A percentile compares a stretch with the other conserved stretches of the same genome.
Conservation (phyloP, 2,797 vertebrate genomes). For the Spatula clypeata region DNA sequence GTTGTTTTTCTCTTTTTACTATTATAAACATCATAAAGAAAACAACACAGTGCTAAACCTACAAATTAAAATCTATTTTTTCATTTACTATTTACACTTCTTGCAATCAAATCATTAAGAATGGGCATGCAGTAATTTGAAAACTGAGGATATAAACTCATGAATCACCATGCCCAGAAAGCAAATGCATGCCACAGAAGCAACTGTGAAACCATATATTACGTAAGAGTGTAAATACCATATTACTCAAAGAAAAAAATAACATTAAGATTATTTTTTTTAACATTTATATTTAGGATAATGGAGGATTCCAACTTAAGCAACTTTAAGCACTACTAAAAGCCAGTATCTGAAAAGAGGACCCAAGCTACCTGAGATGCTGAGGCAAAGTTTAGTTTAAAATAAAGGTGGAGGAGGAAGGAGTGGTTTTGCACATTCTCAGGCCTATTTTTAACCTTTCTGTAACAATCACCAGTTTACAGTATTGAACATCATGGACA, state of each 20-base stretch:
- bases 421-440: not conserved
- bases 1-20: not conserved
- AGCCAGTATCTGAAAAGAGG: not conserved
- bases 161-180: not conserved
- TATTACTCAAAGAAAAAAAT: not conserved
- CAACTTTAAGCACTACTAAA: not conserved
- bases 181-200: not conserved
- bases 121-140: not conserved
- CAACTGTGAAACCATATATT: not conserved
- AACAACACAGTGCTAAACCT: not conserved
- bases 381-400: not conserved
- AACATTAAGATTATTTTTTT: not conserved
- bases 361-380: not conserved
- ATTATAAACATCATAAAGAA: not conserved
- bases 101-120: not conserved
- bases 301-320: not conserved
- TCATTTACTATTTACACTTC: not conserved
- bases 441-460: not conserved
- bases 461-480: not conserved
- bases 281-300: not conserved
- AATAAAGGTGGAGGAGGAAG: not conserved
- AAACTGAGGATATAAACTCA: not conserved
- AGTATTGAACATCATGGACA: fast-evolving
- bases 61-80: not conserved
- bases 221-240: not conserved